Evolutionary conservation across 2,797 vertebrate species (phyloP).

Genomic region (Anguilla obscura): DNA sequence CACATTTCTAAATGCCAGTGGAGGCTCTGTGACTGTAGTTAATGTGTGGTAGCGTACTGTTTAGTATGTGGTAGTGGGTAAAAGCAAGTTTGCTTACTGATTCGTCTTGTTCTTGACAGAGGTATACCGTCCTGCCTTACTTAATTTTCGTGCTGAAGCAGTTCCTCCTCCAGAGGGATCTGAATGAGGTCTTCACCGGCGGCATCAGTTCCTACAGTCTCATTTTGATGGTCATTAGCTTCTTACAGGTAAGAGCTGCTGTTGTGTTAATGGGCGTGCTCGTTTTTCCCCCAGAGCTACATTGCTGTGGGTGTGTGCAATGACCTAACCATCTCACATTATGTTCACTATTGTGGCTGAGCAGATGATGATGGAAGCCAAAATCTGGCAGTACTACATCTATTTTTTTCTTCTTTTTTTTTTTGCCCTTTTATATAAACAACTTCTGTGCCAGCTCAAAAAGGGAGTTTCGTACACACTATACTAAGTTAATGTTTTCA

Average conservation of each 20-base stretch:
- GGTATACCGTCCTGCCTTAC: slow-evolving; percentile 95
- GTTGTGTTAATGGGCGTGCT: background rate
- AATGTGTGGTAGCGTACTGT: background rate
- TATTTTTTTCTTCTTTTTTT: background rate
- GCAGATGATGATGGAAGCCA: background rate
- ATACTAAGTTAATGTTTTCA: background rate
- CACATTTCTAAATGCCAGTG: background rate
- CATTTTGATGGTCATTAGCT: slow-evolving; percentile 99
- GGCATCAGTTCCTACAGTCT: slow-evolving; percentile 99
- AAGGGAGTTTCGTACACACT: background rate
- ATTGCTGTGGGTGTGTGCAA: no score
- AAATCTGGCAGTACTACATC: background rate
- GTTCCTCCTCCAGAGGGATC: slow-evolving; percentile 96
- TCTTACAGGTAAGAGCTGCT: slow-evolving; percentile 84
- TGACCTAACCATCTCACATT: background rate
- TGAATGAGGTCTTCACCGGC: slow-evolving; percentile 98
- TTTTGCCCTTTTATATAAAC: background rate
- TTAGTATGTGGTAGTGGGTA: background rate
- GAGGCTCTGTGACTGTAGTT: background rate
- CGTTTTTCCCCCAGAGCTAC: background rate
- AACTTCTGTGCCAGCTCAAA: background rate
- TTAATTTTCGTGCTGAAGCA: slow-evolving; percentile 99
- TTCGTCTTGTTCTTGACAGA: slow-evolving; percentile 69
- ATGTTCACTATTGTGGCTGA: background rate
- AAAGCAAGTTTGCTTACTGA: background rate